Evolutionary conservation across 1,140 invertebrate species (phyloP), one percentile per base, ranked within the genome.

Genomic region (Diachasma alloeum): DNA sequence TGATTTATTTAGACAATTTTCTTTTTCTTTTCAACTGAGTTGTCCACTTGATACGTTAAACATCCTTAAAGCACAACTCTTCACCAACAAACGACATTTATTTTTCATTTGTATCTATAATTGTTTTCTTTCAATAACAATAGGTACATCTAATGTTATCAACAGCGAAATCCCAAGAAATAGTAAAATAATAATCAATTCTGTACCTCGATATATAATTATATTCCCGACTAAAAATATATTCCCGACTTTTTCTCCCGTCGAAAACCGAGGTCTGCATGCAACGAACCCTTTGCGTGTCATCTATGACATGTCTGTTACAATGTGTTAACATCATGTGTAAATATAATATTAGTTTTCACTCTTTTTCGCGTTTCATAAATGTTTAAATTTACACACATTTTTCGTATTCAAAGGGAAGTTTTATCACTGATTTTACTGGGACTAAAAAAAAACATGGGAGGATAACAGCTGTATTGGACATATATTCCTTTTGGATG

Each of bases 391-490:
- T 70, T 31, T 6, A 22, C 37, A 42, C 39, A 13, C 13, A 22
- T 46, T 26, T 37, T 68, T 37, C 26, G 37, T 26, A 36, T 1
- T 11, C 19, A n/a, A n/a, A n/a, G 44, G 44, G n/a, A 46, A 11
- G 44, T 31, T 31, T 6, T 31, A 6, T 31, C 2, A n/a, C 10
- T 11, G 44, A 46, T 46, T 46, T 46, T 46, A 11, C 10, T 2
- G 44, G 44, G 44, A 37, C 15, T 31, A 6, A 6, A 6, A 2
- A 6, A 31, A 6, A 31, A 31, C 59, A 72, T 78, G 73, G 56
- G 73, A 78, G 31, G 17, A 67, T 48, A 11, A 56, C 78, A 79
- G 78, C 70, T 79, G 74, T 46, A 74, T 37, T 42, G 37, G 70
- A 79, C 74, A 59, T 67, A 17, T 72, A 53, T 72, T 6, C 22